These are phyloP conservation scores for Tichodroma muraria DNA, from an alignment of 2,113 vertebrate genomes.

Conservation along the genomic window DNA sequence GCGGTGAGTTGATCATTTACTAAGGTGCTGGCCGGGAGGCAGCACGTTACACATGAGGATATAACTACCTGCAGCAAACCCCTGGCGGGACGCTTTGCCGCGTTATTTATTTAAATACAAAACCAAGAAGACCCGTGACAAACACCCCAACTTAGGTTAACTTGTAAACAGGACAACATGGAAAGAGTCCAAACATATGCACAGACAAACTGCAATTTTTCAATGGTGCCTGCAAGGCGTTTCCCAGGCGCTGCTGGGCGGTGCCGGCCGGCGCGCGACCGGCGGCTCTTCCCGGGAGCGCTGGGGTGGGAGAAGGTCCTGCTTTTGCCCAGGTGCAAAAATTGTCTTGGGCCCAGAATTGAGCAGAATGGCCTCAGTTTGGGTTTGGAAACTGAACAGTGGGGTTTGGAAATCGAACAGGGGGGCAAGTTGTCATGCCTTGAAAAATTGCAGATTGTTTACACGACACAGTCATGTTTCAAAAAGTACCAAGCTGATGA, in stretches of 20 bases:
- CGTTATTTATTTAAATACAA: slow-evolving; percentile 85
- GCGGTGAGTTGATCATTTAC: slow-evolving; percentile 80
- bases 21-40: slow-evolving; percentile 73
- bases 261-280: neutral
- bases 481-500: slow-evolving; percentile 86
- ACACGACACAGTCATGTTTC: slow-evolving; percentile 79
- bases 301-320: neutral
- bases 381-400: too few relatives aligned
- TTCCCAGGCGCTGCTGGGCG: slow-evolving; percentile 37
- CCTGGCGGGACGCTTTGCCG: slow-evolving; percentile 62
- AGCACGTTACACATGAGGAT: slow-evolving; percentile 75
- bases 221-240: slow-evolving; percentile 38
- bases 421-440: slow-evolving; percentile 39
- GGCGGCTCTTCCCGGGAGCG: neutral
- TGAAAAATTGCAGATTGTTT: slow-evolving; percentile 87
- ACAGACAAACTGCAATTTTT: slow-evolving; percentile 86
- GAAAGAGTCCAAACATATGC: slow-evolving; percentile 80
- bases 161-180: slow-evolving; percentile 93
- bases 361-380: neutral
- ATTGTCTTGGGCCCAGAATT: slow-evolving; percentile 33
- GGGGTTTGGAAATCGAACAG: neutral
- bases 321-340: slow-evolving; percentile 34
- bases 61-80: slow-evolving; percentile 74
- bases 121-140: slow-evolving; percentile 87
- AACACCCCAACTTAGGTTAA: slow-evolving; percentile 87